Base-by-base conservation (phyloP, 2,797 vertebrate species). In the Myotis myotis region DNA sequence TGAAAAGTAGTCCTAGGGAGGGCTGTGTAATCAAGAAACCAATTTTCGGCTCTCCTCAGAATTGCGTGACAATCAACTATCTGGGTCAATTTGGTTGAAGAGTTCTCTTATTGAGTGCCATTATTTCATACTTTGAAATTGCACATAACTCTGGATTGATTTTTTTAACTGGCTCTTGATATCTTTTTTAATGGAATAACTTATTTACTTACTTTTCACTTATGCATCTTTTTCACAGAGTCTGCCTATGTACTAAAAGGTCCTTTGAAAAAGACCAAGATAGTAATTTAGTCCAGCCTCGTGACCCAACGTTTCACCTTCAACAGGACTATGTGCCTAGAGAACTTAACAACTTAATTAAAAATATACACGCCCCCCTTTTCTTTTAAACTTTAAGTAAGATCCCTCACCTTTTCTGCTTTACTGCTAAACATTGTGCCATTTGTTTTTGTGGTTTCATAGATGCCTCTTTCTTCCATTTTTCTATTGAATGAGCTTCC, bases 101-200 rank as follows among this genome's bases (percentile, higher is more conserved):
- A 90, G 76, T 96, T 95, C 92, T 96, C 41, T 87, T 87, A 47
- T 3, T 71, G 51, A 95, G 72, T 92, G 81, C 36, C 49, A 87
- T 95, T 92, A 85, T 95, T 53, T 16, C n/a, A 41, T 66, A 13
- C 84, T 93, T 90, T 62, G 81, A 93, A 74, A 90, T 94, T 96
- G 95, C 53, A 44, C 62, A 51, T 89, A 51, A 84, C 80, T 74
- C 53, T 78, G 30, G 75, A 80, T 94, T 95, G 64, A 47, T 72
- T 96, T 95, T 93, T 92, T 94, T 88, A 95, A 92, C 88, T 62
- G 72, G 16, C 76, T 94, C 78, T 89, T 95, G 49, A 75, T 89
- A 47, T 44, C 66, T 75, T 70, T 95, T 96, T 87, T 88, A 87
- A 90, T 87, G 49, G 30, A 15, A 74, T 57, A 72, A 89, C 13